Percentiles rank a stretch among this genome's conserved stretches.
phyloP scores from a whole-genome alignment of 64 coral and sea anemone species.

The Acropora tenuis region DNA sequence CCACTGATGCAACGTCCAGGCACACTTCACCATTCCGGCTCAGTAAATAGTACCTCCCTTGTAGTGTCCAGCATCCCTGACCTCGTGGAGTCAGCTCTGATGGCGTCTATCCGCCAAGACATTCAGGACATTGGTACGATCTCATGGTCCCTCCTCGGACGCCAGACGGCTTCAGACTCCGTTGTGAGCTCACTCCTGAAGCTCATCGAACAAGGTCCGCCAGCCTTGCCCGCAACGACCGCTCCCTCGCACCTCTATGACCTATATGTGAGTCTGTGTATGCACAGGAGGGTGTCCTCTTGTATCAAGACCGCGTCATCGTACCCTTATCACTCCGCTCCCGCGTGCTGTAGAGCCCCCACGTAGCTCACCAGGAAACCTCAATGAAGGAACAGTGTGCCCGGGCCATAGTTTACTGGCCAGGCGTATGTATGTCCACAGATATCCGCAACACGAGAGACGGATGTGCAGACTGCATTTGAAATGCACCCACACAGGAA shows the following conservation, averaged over 20 bases:
- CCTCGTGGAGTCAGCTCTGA: not conserved
- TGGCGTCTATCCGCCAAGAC: conserved; percentile 4
- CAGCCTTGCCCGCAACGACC: not conserved
- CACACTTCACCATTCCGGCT: conserved; percentile 18
- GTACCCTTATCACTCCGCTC: not conserved
- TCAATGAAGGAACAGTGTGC: conserved; percentile 61
- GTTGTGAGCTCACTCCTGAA: conserved; percentile 29
- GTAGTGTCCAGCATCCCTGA: too few relatives aligned
- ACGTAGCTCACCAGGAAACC: conserved; percentile 40
- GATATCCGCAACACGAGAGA: too few relatives aligned
- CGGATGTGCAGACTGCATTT: too few relatives aligned
- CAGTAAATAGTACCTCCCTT: too few relatives aligned
- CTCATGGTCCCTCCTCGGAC: conserved; percentile 47
- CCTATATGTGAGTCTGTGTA: not conserved
- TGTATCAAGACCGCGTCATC: not conserved
- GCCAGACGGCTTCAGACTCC: conserved; percentile 28
- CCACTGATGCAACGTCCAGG: conserved; percentile 21
- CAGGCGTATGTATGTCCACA: conserved; percentile 2
- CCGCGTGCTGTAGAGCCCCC: not conserved
- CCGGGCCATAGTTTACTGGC: conserved; percentile 42
- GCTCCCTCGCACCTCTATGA: not conserved
- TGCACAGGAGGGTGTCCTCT: not conserved
- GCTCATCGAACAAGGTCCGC: not conserved
- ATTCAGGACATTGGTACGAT: conserved; percentile 12
- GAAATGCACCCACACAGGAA: conserved; percentile 26